Conservation (phyloP, 2,113 vertebrate genomes). For the Todiramphus chloris region DNA sequence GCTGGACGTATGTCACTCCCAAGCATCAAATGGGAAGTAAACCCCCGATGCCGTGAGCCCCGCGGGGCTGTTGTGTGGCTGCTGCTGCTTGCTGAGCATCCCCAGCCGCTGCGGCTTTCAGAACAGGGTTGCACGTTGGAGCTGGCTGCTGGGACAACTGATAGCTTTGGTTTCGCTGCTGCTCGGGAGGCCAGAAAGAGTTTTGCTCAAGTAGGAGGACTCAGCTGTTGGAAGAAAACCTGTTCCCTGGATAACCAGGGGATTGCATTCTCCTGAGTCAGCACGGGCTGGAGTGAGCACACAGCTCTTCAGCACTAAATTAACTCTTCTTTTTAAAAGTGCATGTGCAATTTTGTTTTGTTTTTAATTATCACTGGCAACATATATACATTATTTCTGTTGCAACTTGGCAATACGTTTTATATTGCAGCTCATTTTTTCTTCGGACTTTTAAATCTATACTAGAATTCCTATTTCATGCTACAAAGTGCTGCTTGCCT, state of each 20-base stretch:
- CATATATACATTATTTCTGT: background rate
- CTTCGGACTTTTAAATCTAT: background rate
- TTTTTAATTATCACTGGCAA: background rate
- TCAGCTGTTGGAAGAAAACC: background rate
- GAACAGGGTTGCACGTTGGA: background rate
- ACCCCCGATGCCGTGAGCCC: too few relatives aligned
- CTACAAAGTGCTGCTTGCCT: background rate
- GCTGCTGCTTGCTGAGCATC: background rate
- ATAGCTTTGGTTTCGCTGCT: background rate
- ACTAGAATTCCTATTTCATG: background rate
- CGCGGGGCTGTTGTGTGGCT: background rate
- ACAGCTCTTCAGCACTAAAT: background rate
- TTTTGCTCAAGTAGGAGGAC: background rate
- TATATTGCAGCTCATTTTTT: background rate
- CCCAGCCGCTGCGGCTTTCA: background rate
- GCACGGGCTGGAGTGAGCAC: background rate
- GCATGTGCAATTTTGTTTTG: background rate
- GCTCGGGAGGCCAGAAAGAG: background rate
- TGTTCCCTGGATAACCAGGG: background rate
- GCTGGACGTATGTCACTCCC: background rate
- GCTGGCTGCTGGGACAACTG: background rate
- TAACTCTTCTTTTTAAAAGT: background rate
- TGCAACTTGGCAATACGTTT: background rate
- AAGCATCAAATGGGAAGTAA: background rate
- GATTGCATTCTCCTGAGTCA: background rate